Base-by-base conservation (phyloP, 2,797 vertebrate species). In the Pseudomugil tenellus region DNA sequence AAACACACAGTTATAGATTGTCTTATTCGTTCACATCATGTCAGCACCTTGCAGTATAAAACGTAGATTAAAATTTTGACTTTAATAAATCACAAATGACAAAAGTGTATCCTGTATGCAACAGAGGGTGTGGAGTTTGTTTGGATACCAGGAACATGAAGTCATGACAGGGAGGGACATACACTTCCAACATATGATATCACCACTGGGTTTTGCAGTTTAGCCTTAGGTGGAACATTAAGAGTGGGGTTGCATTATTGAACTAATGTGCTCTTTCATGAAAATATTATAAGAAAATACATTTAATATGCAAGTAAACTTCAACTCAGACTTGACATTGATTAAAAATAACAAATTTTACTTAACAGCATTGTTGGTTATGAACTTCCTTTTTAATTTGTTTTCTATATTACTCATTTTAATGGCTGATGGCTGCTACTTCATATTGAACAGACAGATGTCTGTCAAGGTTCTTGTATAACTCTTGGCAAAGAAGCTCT, bases 61-160 rank as follows among this genome's bases (percentile, higher is more conserved):
- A 29, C 76, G 84, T 92, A 66, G 89, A 92, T 92, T 86, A 92
- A 63, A 62, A 41, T n/a, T 13, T 9, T 28, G 70, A 12, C 63
- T 81, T 86, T 87, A 92, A 87, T 92, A 89, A 90, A 79, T 77
- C 63, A 63, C 43, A 73, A 57, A 80, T 71, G 65, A 68, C 64
- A 72, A 79, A 70, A 68, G 69, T 70, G 79, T 56, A 35, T 61
- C 51, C 56, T 70, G 57, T 70, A 58, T 62, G 58, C 70, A 77
- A 67, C 46, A 35, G 61, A 63, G 68, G 76, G 81, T 43, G 76
- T 51, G 67, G 67, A 39, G 67, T 70, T 69, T 66, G 66, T 68
- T 60, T 67, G 77, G 63, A 90, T 85, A 79, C 77, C 80, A 72
- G 80, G 53, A 54, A 67, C 65, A 77, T 91, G 85, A 90, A 82